Conservation (phyloP, 1,140 invertebrate species). For the Drosophila santomea region DNA sequence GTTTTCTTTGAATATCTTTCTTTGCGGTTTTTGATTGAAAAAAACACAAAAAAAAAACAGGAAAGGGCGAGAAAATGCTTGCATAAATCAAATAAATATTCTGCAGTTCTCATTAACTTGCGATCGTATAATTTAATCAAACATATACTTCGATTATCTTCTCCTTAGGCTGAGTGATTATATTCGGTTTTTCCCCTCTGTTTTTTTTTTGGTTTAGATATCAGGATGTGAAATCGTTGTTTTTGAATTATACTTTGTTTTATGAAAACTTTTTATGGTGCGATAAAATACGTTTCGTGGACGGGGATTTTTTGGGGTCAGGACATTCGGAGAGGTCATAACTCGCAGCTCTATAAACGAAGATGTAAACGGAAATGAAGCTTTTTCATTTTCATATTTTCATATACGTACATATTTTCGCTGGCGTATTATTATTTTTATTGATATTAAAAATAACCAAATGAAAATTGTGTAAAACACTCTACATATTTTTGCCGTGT, state of each 20-base stretch:
- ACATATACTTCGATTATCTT: not conserved
- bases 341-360: constrained; percentile 30
- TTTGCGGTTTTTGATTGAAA: constrained; percentile 18
- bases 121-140: not conserved
- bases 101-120: constrained; percentile 9
- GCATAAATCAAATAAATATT: constrained; percentile 37
- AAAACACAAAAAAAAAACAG: not conserved
- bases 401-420: not conserved
- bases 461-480: constrained; percentile 35
- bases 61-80: not conserved
- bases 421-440: constrained; percentile 6
- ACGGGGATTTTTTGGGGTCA: not conserved
- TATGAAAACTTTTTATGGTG: constrained; percentile 40
- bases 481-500: constrained; percentile 33
- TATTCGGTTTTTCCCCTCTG: not conserved
- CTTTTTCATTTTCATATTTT: constrained; percentile 31
- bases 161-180: too few species aligned
- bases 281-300: constrained; percentile 28
- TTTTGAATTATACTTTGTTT: constrained; percentile 10
- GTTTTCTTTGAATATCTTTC: constrained; percentile 29
- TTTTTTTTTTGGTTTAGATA: not conserved
- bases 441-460: constrained; percentile 25
- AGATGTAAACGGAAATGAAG: constrained; percentile 36
- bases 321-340: not conserved
- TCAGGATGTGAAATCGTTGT: constrained; percentile 11